Conservation (phyloP, 2,888 invertebrate genomes). For the Cosmia pyralina region DNA sequence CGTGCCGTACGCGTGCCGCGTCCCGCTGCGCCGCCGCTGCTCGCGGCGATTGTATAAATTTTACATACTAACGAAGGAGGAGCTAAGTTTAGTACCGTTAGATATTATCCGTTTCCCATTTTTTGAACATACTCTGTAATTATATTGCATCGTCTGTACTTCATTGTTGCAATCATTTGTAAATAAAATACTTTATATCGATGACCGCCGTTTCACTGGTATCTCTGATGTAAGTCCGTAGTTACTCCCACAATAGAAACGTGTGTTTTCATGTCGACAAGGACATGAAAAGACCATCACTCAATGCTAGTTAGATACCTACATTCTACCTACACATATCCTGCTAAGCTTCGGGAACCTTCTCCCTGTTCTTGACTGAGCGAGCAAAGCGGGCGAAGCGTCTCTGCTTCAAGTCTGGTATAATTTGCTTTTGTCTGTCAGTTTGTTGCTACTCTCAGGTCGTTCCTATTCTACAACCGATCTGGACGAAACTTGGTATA, state of each 20-base stretch:
- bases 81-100: slow-evolving; percentile 89
- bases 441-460: too few species aligned
- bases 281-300: not conserved
- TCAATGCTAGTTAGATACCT: not conserved
- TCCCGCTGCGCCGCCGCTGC: slow-evolving; percentile 67
- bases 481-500: too few species aligned
- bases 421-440: too few species aligned
- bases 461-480: too few species aligned
- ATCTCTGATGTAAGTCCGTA: not conserved
- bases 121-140: slow-evolving; percentile 90
- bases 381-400: too few species aligned
- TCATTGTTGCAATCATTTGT: slow-evolving; percentile 91
- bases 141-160: slow-evolving; percentile 90
- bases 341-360: not conserved
- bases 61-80: slow-evolving; percentile 77
- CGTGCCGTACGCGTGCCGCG: slow-evolving; percentile 85
- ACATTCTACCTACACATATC: not conserved
- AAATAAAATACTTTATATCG: slow-evolving; percentile 91
- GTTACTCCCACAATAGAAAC: not conserved
- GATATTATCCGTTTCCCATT: slow-evolving; percentile 89
- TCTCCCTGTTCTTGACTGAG: not conserved
- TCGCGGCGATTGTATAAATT: slow-evolving; percentile 82
- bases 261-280: not conserved
- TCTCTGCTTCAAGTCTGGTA: too few species aligned
- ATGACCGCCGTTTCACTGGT: slow-evolving; percentile 55